Conservation (phyloP, 2,888 invertebrate species). For the Gortyna flavago region DNA sequence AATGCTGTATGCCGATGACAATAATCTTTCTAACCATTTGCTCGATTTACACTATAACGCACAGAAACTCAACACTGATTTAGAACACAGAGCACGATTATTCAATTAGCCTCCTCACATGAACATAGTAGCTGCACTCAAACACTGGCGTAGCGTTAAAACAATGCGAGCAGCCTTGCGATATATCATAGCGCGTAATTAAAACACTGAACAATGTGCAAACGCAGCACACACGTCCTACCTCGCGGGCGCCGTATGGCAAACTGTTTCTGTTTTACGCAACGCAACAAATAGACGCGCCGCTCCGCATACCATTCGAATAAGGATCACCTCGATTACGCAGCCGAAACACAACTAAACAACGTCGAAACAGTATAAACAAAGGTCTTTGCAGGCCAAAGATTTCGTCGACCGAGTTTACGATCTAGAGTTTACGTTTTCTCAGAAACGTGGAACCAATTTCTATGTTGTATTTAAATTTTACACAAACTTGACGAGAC, state of each 20-base stretch:
- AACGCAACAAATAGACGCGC: conserved; percentile 75
- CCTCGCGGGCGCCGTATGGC: conserved; percentile 74
- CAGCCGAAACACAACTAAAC: conserved; percentile 80
- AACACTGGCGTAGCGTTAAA: conserved; percentile 74
- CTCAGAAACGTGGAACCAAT: conserved; percentile 67
- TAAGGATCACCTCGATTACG: conserved; percentile 87
- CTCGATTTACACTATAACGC: conserved; percentile 69
- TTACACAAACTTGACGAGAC: conserved; percentile 47
- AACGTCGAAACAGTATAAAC: conserved; percentile 80
- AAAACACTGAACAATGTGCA: conserved; percentile 72
- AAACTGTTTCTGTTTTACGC: conserved; percentile 83
- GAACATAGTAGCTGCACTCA: conserved; percentile 77
- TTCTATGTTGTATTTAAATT: conserved; percentile 56
- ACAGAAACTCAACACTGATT: conserved; percentile 76
- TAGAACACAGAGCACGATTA: conserved; percentile 73
- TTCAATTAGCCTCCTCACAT: conserved; percentile 76
- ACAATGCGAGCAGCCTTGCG: conserved; percentile 79
- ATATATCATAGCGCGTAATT: conserved; percentile 79
- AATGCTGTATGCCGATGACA: conserved; percentile 86
- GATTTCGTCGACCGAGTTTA: conserved; percentile 75
- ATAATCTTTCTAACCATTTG: conserved; percentile 88
- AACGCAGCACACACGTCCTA: conserved; percentile 75
- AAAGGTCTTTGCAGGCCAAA: conserved; percentile 76
- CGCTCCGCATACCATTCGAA: conserved; percentile 84
- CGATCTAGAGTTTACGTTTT: conserved; percentile 64